Evolutionary conservation across 2,797 vertebrate species (phyloP), one percentile per base, ranked within the genome.

Genomic region (Yasuhikotakia modesta): DNA sequence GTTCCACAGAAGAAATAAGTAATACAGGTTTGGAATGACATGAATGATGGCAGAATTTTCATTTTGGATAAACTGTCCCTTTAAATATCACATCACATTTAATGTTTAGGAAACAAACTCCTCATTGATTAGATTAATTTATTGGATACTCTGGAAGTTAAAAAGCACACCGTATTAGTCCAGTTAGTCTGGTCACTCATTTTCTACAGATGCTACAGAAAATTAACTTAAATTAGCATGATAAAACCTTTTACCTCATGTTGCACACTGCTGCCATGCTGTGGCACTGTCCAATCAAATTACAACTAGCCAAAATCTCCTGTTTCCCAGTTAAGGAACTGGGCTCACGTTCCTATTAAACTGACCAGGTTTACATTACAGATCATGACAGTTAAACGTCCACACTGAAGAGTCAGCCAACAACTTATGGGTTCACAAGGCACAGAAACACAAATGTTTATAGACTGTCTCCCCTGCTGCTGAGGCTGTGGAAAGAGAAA

Each of bases 401-500:
- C 83, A 79, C 66, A 83, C 61, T 64, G 80, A 77, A 88, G 87
- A 81, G 69, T 85, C 81, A 84, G 83, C 81, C 87, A 87, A 87
- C 81, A 85, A 88, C 85, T 86, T 84, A 87, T 85, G 82, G 78
- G 80, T 88, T 91, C 78, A 89, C 86, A 90, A 90, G 87, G 87
- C 82, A 90, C 76, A 86, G 89, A 87, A 90, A 92, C 86, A 89
- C 88, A 92, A 89, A 88, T 90, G 67, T 75, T 90, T 91, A 91
- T 82, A 89, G 90, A 91, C 55, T 89, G 85, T 86, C 88, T 89
- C 89, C 90, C 83, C 89, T 89, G 87, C 87, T 88, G 78, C 79
- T 91, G 91, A 88, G 87, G 86, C 93, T 94, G 93, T 91, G 91
- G 90, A 94, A 89, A 94, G 90, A 93, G 87, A 93, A 90, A 93